Conservation (phyloP, 2,797 vertebrate species). For the Paratrypauchen microcephalus region DNA sequence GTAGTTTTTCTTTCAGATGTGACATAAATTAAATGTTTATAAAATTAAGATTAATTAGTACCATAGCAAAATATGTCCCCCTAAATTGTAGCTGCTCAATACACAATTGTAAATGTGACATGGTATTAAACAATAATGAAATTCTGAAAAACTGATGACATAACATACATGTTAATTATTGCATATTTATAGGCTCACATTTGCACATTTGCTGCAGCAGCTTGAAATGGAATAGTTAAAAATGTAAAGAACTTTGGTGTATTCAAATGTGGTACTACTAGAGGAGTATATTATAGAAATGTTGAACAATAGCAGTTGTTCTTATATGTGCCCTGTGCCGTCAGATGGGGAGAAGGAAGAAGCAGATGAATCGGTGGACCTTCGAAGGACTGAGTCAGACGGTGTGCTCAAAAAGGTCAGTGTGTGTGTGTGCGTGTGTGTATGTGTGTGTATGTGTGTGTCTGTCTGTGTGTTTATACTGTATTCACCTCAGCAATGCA, state of each 20-base stretch:
- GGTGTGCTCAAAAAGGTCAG: constrained; percentile 87
- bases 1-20: background rate
- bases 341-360: constrained; percentile 88
- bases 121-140: background rate
- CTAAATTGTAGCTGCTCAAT: background rate
- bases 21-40: background rate
- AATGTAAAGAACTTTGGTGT: too few relatives aligned
- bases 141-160: background rate
- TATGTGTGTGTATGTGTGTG: constrained; percentile 25
- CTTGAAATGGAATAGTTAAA: background rate
- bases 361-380: constrained; percentile 84
- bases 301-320: background rate
- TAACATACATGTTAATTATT: background rate
- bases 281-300: background rate
- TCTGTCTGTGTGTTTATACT: constrained; percentile 22
- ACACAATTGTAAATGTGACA: background rate
- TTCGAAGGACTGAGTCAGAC: constrained; percentile 92
- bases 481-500: constrained; percentile 20
- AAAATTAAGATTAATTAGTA: background rate
- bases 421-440: constrained; percentile 16
- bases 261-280: background rate
- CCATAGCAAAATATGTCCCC: background rate
- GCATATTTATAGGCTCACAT: background rate
- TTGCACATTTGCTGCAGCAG: background rate
- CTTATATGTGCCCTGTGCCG: constrained; percentile 24